Percentiles rank a stretch among this genome's conserved stretches.
Evolutionary conservation across 2,888 invertebrate species (phyloP).

Genomic region (Gnatocerus cornutus): DNA sequence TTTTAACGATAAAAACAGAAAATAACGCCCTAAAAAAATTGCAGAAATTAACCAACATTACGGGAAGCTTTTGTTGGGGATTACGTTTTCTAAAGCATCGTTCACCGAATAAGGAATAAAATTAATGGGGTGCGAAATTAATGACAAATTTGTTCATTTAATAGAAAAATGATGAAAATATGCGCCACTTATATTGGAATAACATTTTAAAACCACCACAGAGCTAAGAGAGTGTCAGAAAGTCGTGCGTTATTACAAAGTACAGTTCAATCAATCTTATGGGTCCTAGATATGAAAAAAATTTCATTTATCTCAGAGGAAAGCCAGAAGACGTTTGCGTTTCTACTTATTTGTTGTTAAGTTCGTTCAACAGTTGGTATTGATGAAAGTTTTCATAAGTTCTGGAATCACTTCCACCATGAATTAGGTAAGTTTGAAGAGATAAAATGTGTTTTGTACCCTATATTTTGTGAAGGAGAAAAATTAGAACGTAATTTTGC

Average conservation of each 20-base stretch:
- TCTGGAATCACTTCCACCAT: slow-evolving; percentile 78
- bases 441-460: slow-evolving; percentile 69
- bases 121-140: slow-evolving; percentile 15
- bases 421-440: slow-evolving; percentile 73
- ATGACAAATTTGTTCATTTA: slow-evolving; percentile 1
- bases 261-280: slow-evolving; percentile 3
- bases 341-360: slow-evolving; percentile 83
- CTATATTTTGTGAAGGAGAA: slow-evolving; percentile 83
- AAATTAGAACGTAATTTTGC: slow-evolving; percentile 77
- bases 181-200: too few relatives aligned
- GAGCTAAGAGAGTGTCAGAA: too few relatives aligned
- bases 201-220: too few relatives aligned
- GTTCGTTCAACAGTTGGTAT: slow-evolving; percentile 54
- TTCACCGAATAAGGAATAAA: slow-evolving; percentile 8
- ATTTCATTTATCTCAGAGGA: slow-evolving; percentile 82
- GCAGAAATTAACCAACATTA: slow-evolving; percentile 15
- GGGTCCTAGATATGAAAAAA: slow-evolving; percentile 60
- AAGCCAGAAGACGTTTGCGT: slow-evolving; percentile 89
- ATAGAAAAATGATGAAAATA: slow-evolving; percentile 11
- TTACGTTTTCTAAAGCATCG: slow-evolving; percentile 16
- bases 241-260: too few relatives aligned
- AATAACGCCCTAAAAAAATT: slow-evolving; percentile 12
- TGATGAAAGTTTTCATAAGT: slow-evolving; percentile 65
- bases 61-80: not conserved
- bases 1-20: slow-evolving; percentile 12